Conservation (phyloP, 2,888 invertebrate species). For the Hemistola chrysoprasaria region DNA sequence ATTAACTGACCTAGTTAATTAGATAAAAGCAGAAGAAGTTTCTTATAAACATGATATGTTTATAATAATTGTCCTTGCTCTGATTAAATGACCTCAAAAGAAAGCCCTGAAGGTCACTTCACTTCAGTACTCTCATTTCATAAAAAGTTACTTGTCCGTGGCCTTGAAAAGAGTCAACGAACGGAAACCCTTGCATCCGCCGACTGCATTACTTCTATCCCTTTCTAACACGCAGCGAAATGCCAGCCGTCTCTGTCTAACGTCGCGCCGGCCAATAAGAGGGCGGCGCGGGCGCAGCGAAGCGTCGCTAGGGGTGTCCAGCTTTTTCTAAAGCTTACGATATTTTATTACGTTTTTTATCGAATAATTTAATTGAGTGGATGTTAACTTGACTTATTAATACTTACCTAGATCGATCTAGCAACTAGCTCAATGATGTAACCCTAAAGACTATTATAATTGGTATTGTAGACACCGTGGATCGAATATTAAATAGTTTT, state of each 20-base stretch:
- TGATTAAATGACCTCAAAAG: conserved; percentile 61
- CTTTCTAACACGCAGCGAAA: conserved; percentile 39
- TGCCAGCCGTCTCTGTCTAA: conserved; percentile 48
- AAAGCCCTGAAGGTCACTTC: conserved; percentile 72
- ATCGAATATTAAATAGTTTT: conserved; percentile 67
- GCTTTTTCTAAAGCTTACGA: conserved; percentile 70
- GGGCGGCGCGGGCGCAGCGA: conserved; percentile 69
- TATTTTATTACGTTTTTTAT: conserved; percentile 56
- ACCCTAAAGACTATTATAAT: conserved; percentile 50
- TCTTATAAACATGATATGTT: no score
- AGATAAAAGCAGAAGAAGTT: no score
- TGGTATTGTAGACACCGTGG: conserved; percentile 45
- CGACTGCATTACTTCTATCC: conserved; percentile 56
- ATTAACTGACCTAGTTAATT: no score
- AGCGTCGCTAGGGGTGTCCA: conserved; percentile 78
- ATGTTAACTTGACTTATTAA: conserved; percentile 32
- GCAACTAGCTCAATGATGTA: conserved; percentile 28
- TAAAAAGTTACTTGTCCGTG: conserved; percentile 67
- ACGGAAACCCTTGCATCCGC: conserved; percentile 78
- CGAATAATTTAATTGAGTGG: conserved; percentile 62
- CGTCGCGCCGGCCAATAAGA: conserved; percentile 58
- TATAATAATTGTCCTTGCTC: conserved; percentile 9
- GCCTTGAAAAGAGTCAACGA: conserved; percentile 79
- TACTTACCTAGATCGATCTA: conserved; percentile 5
- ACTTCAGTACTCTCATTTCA: conserved; percentile 65